phyloP scores from a whole-genome alignment of 2,888 invertebrate genomes.

The Deilephila porcellus region DNA sequence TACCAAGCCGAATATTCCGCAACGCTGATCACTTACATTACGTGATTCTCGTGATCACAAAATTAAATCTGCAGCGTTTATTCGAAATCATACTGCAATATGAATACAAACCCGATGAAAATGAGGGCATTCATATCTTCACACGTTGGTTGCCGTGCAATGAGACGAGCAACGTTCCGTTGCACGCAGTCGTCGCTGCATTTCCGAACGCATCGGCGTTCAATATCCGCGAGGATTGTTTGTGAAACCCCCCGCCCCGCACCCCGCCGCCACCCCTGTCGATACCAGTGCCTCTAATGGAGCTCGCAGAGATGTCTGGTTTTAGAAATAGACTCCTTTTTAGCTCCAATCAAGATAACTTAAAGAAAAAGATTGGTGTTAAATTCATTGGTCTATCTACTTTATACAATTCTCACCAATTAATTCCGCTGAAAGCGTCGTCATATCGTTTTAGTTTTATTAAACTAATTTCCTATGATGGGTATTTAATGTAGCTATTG shows the following conservation, averaged over 20 bases:
- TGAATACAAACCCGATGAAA: conserved; percentile 69
- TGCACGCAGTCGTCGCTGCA: conserved; percentile 75
- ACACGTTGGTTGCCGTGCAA: conserved; percentile 68
- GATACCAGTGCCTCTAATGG: conserved; percentile 62
- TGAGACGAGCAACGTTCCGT: conserved; percentile 67
- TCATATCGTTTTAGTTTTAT: background rate
- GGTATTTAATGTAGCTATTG: background rate
- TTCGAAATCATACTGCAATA: conserved; percentile 40
- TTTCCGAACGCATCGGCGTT: conserved; percentile 83
- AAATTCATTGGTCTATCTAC: background rate
- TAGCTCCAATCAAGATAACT: conserved; percentile 28
- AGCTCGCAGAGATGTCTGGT: conserved; percentile 61
- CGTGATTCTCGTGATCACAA: conserved; percentile 11
- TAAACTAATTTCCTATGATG: no score
- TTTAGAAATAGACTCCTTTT: conserved; percentile 69
- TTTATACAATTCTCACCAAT: background rate
- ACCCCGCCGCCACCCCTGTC: conserved; percentile 46
- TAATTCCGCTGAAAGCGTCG: background rate
- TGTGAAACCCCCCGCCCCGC: conserved; percentile 63
- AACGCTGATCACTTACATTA: conserved; percentile 21
- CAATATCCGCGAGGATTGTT: conserved; percentile 84
- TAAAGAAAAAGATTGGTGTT: conserved; percentile 10
- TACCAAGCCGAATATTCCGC: conserved; percentile 5
- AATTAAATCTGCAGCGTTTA: conserved; percentile 8
- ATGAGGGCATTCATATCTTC: conserved; percentile 73